A percentile compares a stretch with the other conserved stretches of the same genome.
phyloP scores from a whole-genome alignment of 1,140 invertebrate genomes.

The Muscidifurax raptorellus region DNA sequence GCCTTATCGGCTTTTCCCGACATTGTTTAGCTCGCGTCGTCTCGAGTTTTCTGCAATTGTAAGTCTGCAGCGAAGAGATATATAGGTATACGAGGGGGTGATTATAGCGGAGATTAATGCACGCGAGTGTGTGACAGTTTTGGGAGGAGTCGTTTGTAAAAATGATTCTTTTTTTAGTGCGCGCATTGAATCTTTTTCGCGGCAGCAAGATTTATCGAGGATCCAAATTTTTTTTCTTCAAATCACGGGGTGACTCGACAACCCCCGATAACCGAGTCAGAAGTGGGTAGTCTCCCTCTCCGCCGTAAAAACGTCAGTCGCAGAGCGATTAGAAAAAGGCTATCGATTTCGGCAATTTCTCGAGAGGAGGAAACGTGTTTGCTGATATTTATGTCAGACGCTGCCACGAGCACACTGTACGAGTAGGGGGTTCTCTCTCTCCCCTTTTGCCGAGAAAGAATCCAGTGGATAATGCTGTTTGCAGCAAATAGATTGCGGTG shows the following conservation, averaged over 20 bases:
- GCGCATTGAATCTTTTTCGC: no score
- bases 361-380: conserved; percentile 6
- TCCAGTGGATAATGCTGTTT: conserved; percentile 34
- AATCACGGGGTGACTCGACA: not conserved
- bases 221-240: not conserved
- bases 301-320: conserved; percentile 27
- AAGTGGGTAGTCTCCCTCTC: no score
- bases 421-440: not conserved
- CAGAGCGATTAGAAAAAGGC: conserved; percentile 29
- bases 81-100: not conserved
- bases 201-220: no score
- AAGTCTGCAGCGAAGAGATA: not conserved
- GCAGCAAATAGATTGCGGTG: conserved; percentile 13
- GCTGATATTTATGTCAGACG: conserved; percentile 25
- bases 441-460: conserved; percentile 14
- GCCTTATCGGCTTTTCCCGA: conserved; percentile 21
- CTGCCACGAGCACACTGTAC: conserved; percentile 21
- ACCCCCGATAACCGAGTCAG: no score
- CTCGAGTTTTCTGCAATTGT: not conserved
- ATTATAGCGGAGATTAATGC: not conserved
- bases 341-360: conserved; percentile 28
- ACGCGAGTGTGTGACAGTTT: no score
- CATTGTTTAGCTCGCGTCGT: conserved; percentile 7
- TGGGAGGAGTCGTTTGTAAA: not conserved
- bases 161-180: not conserved